Base-by-base conservation (phyloP, 2,113 vertebrate genomes). In the Dasyprocta punctata region DNA sequence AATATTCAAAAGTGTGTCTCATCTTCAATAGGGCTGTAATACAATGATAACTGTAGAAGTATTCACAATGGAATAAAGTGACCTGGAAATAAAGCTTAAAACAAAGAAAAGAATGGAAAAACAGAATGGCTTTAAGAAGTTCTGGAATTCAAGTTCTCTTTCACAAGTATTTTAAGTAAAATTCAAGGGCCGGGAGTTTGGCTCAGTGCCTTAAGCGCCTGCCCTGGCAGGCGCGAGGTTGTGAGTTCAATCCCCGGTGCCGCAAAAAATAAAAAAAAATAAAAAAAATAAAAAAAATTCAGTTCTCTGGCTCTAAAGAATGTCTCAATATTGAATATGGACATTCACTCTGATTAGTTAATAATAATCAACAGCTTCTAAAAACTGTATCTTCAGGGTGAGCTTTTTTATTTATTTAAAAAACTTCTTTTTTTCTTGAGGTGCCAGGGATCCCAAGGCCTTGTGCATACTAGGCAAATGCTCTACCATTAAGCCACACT, bases 231-330 rank as follows among this genome's bases (percentile, higher is more conserved):
- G n/a, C n/a, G n/a, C n/a, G n/a, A n/a, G n/a, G n/a, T n/a, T n/a
- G n/a, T n/a, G n/a, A n/a, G n/a, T n/a, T n/a, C n/a, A n/a, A n/a
- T n/a, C n/a, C n/a, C n/a, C n/a, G n/a, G n/a, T n/a, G n/a, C n/a
- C n/a, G n/a, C n/a, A n/a, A n/a, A n/a, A n/a, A n/a, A n/a, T n/a
- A n/a, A n/a, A n/a, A n/a, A n/a, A n/a, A n/a, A n/a, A n/a, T n/a
- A n/a, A n/a, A n/a, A n/a, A n/a, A 61, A 96, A 52, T 80, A 80
- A 44, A 93, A 85, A n/a, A n/a, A n/a, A n/a, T 47, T 49, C 41
- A 85, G 52, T 69, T 69, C 61, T 65, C 11, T 65, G 61, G 61
- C 13, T 65, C 28, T 65, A 65, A 65, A 33, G 28, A 63, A 63
- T 7, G 28, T 63, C 61, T 33, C 61, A 63, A 63, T 63, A 63